Base-by-base conservation (phyloP, 2,113 vertebrate genomes). In the Aegypius monachus region DNA sequence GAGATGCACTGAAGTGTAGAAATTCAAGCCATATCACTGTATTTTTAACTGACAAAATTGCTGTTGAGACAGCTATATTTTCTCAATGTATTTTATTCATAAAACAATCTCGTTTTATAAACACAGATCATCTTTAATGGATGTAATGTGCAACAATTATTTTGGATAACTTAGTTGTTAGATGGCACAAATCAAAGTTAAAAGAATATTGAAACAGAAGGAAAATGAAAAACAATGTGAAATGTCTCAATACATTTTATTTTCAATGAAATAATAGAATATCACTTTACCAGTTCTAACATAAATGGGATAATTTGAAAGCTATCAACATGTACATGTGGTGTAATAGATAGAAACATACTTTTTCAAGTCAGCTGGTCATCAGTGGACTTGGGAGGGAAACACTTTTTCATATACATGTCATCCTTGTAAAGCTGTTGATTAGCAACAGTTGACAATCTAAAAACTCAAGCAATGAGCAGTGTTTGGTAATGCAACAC, bases 41-140 rank as follows among this genome's bases (percentile, higher is more conserved):
- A 91, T 93, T 95, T 95, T 95, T 92, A 88, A 74, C 81, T 82
- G 93, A 75, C 71, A 94, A 82, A 87, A 81, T 82, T 91, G 80
- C 53, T 90, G 58, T 71, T 91, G 74, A 94, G 91, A 80, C 36
- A 85, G 71, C 63, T 95, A 47, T 86, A 52, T 95, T 93, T 95
- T 92, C 58, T 73, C 42, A 38, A 15, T 52, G 58, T 43, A n/a
- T 72, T 94, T 97, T 91, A 81, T 92, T 85, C 25, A 74, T 66
- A 91, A 90, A 93, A 47, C 34, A 70, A 43, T 83, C 56, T 43
- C 11, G 6, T 65, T 95, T 94, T 91, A 91, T 90, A 88, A 97
- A 88, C 59, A 94, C 16, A 26, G 86, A 78, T 91, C 36, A 55
- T 73, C 27, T 80, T 72, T 91, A 91, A 77, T 67, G 34, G n/a